phyloP scores from a whole-genome alignment of 2,888 invertebrate genomes.

The Orthonevra nobilis region DNA sequence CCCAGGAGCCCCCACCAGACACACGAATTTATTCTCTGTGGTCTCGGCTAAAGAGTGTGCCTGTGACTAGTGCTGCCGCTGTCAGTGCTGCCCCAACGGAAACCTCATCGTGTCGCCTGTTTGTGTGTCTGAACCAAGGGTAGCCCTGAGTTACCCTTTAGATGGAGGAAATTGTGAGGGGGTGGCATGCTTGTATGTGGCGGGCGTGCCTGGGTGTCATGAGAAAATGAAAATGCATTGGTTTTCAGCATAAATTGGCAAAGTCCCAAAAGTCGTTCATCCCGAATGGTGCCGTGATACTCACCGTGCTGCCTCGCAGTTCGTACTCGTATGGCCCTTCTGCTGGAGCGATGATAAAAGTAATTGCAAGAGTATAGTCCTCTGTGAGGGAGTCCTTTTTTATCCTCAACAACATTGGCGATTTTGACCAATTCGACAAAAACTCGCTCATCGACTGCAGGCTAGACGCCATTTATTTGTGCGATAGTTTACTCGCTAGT shows the following conservation, averaged over 20 bases:
- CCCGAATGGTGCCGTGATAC: conserved; percentile 64
- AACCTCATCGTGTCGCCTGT: too few relatives aligned
- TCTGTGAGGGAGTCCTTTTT: background rate
- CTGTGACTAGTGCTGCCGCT: too few relatives aligned
- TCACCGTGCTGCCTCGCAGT: too few relatives aligned
- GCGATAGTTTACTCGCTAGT: conserved; percentile 38
- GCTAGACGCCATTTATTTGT: conserved; percentile 66
- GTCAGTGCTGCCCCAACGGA: too few relatives aligned
- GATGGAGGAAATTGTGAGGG: conserved; percentile 29
- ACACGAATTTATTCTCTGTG: conserved; percentile 50
- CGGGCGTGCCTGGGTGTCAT: conserved; percentile 68
- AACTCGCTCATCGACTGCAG: conserved; percentile 24
- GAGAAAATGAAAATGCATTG: conserved; percentile 70
- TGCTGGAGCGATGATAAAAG: conserved; percentile 64
- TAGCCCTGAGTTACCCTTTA: conserved; percentile 14
- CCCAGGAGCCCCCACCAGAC: background rate
- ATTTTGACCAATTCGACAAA: conserved; percentile 2
- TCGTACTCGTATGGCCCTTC: conserved; percentile 1
- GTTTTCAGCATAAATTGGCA: conserved; percentile 66
- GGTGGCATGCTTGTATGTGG: conserved; percentile 21
- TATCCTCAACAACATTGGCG: background rate
- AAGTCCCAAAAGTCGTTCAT: conserved; percentile 66
- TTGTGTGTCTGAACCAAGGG: conserved; percentile 5
- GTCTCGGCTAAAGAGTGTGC: conserved; percentile 37
- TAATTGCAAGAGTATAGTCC: conserved; percentile 48